A percentile compares a stretch with the other conserved stretches of the same genome.
phyloP scores from a whole-genome alignment of 2,888 invertebrate genomes.

The Phortica okadai region DNA sequence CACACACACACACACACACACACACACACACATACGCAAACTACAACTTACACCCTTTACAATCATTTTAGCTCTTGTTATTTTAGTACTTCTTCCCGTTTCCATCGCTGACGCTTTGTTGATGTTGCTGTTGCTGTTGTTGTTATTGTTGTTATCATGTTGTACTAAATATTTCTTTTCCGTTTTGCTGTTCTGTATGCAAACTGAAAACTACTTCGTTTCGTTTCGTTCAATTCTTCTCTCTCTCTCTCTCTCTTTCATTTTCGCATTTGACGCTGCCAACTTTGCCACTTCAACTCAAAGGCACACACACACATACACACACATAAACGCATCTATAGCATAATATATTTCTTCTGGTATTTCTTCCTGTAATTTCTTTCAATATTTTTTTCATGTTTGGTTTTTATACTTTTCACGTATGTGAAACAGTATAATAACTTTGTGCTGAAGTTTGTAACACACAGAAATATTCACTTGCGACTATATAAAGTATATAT shows the following conservation, averaged over 20 bases:
- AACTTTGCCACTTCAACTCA: slow-evolving; percentile 4
- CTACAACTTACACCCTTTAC: neutral
- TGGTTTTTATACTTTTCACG: too few relatives aligned
- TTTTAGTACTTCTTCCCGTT: neutral
- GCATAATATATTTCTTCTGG: slow-evolving; percentile 17
- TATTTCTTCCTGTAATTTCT: slow-evolving; percentile 16
- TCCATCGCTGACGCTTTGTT: neutral
- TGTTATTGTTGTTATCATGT: slow-evolving; percentile 41
- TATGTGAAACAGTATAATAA: too few relatives aligned
- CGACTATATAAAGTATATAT: too few relatives aligned
- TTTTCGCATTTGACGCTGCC: slow-evolving; percentile 17
- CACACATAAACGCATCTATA: slow-evolving; percentile 18
- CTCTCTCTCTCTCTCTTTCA: neutral
- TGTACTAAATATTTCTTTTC: slow-evolving; percentile 69
- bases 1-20: neutral
- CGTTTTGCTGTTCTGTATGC: slow-evolving; percentile 67
- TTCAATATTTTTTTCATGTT: neutral
- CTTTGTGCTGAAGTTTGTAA: too few relatives aligned
- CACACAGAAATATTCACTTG: too few relatives aligned
- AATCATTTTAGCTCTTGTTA: neutral
- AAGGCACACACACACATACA: slow-evolving; percentile 15
- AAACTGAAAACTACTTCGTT: slow-evolving; percentile 52
- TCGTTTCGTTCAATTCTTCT: neutral
- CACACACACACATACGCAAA: neutral
- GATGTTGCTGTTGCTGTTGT: slow-evolving; percentile 20